A percentile compares a stretch with the other conserved stretches of the same genome.
Evolutionary conservation across 30 jellyfish, hydroid and myxozoan genomes (phyloP).

Genomic region (Aurelia aurita): DNA sequence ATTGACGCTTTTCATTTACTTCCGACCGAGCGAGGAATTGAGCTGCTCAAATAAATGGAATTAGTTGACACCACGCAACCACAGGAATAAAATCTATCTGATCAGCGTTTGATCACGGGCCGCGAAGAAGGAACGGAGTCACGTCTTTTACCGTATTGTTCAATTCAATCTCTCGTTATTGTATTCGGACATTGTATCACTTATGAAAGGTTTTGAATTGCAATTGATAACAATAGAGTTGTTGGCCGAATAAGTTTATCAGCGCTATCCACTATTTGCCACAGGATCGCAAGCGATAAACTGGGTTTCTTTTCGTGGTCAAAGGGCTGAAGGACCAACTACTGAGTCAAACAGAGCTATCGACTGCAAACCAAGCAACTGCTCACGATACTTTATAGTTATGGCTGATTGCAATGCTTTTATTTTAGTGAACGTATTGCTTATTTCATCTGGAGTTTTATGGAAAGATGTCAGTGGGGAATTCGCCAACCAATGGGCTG

Average conservation of each 20-base stretch:
- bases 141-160: not conserved
- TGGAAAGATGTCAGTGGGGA: slow-evolving; percentile 18
- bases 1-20: slow-evolving; percentile 71
- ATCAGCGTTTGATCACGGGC: slow-evolving; percentile 43
- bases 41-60: slow-evolving; percentile 53
- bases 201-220: slow-evolving; percentile 57
- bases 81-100: not conserved
- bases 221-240: slow-evolving; percentile 29
- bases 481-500: slow-evolving; percentile 98
- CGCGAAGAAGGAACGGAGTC: slow-evolving; percentile 38
- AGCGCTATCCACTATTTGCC: slow-evolving; percentile 10
- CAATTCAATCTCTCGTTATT: not conserved
- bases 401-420: slow-evolving; percentile 14
- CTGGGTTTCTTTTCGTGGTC: not conserved
- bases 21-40: slow-evolving; percentile 57
- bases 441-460: slow-evolving; percentile 7
- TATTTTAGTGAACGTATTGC: not conserved
- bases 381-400: not conserved
- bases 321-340: not conserved
- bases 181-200: slow-evolving; percentile 47
- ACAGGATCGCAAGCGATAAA: slow-evolving; percentile 4
- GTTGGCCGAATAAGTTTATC: not conserved
- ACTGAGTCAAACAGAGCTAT: not conserved
- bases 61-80: slow-evolving; percentile 82
- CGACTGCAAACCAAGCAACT: not conserved